A percentile compares a stretch with the other conserved stretches of the same genome.
phyloP scores from a whole-genome alignment of 2,797 vertebrate genomes.

The Anniella stebbinsi region DNA sequence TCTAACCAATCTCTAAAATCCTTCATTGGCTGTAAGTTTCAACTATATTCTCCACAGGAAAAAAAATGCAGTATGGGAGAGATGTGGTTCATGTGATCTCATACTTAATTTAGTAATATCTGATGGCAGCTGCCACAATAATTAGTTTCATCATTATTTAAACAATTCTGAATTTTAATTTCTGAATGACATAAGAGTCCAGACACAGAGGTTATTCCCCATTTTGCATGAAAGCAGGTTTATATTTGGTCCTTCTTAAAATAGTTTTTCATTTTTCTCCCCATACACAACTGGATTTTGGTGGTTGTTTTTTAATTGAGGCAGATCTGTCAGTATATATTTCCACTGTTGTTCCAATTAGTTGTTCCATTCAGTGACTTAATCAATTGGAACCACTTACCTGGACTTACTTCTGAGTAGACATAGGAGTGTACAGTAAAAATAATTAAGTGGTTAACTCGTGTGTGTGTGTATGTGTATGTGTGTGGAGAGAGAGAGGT shows the following conservation, averaged over 20 bases:
- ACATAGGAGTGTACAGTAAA: too few species aligned
- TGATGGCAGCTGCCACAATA: conserved; percentile 10
- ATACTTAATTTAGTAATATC: conserved; percentile 18
- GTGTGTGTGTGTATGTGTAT: too few species aligned
- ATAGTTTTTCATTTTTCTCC: not conserved
- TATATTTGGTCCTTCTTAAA: not conserved
- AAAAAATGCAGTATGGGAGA: conserved; percentile 9
- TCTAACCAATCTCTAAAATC: not conserved
- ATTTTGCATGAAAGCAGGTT: not conserved
- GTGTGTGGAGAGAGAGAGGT: too few species aligned
- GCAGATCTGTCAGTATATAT: not conserved
- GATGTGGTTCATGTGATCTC: conserved; percentile 3
- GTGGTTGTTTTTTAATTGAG: not conserved
- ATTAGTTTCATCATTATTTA: not conserved
- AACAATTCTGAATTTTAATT: conserved; percentile 31
- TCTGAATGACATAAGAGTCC: conserved; percentile 19
- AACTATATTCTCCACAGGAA: not conserved
- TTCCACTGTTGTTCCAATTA: not conserved
- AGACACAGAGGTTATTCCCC: not conserved
- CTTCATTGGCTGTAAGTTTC: conserved; percentile 24
- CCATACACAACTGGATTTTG: not conserved
- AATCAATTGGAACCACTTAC: too few species aligned
- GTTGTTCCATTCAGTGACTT: too few species aligned
- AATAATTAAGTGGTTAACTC: too few species aligned
- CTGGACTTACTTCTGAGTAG: too few species aligned